Conservation (phyloP, 2,113 vertebrate genomes). For the Etheostoma cragini region DNA sequence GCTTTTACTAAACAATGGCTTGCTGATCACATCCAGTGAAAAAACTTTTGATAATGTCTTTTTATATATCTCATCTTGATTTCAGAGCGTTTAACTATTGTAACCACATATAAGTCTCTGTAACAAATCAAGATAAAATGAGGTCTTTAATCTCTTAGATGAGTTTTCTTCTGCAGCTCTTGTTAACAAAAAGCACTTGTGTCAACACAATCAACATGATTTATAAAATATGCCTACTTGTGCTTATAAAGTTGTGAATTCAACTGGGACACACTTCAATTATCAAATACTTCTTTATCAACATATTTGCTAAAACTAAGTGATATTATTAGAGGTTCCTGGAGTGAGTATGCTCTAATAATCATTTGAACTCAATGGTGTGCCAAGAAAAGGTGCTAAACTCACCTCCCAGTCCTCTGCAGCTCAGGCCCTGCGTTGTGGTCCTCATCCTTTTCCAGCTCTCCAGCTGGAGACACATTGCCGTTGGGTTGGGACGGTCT, state of each 20-base stretch:
- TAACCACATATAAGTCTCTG: not conserved
- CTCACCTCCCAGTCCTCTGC: conserved; percentile 92
- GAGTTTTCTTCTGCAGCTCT: not conserved
- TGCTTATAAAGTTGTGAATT: conserved; percentile 16
- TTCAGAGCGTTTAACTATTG: not conserved
- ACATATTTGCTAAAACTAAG: not conserved
- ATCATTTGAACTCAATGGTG: not conserved
- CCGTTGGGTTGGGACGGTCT: conserved; percentile 91
- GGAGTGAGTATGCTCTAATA: not conserved
- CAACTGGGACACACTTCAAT: not conserved
- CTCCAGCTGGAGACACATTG: conserved; percentile 82
- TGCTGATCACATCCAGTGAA: not conserved
- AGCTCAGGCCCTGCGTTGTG: conserved; percentile 91
- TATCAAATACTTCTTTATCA: conserved; percentile 1
- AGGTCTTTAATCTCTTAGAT: not conserved
- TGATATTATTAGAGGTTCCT: not conserved
- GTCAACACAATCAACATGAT: conserved; percentile 11
- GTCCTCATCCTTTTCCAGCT: conserved; percentile 86
- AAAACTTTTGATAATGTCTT: not conserved
- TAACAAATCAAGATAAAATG: not conserved
- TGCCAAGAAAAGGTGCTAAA: conserved; percentile 18
- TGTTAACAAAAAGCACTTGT: conserved; percentile 13
- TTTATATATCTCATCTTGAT: not conserved
- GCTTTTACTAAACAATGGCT: not conserved
- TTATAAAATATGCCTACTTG: conserved; percentile 2